Percentiles rank a stretch among this genome's conserved stretches.
phyloP scores from a whole-genome alignment of 2,797 vertebrate species.

The Graptemys geographica region DNA sequence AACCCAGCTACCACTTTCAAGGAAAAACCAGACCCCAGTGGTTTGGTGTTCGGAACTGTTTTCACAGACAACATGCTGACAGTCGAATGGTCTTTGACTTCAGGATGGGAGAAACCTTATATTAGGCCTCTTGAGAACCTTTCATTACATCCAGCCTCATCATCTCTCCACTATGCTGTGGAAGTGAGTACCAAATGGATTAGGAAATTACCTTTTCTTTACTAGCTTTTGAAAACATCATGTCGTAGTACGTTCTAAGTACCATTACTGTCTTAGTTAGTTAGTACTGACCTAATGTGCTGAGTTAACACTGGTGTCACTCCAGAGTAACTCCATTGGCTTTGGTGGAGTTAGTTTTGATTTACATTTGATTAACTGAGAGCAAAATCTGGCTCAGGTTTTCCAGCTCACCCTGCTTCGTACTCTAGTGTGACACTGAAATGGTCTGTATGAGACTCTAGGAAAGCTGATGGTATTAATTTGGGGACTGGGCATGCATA shows the following conservation, averaged over 20 bases:
- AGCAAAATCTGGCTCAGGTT: background rate
- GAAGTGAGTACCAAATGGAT: conserved; percentile 82
- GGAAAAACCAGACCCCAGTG: conserved; percentile 81
- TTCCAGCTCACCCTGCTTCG: background rate
- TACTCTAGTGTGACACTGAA: background rate
- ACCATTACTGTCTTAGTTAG: background rate
- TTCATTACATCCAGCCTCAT: conserved; percentile 88
- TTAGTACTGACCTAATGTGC: background rate
- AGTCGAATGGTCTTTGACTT: conserved; percentile 87
- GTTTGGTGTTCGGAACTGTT: conserved; percentile 84
- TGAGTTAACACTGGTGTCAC: background rate
- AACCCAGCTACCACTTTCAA: conserved; percentile 79
- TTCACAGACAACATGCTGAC: conserved; percentile 96
- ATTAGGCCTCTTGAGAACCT: conserved; percentile 90
- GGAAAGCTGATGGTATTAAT: background rate
- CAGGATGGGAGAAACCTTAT: conserved; percentile 89
- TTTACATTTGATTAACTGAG: background rate
- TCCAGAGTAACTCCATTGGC: conserved; percentile 20
- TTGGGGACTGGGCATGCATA: background rate
- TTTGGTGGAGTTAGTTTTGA: background rate
- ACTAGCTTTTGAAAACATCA: background rate
- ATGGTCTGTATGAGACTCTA: background rate
- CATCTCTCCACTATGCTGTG: conserved; percentile 87
- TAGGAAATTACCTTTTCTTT: background rate
- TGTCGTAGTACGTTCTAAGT: background rate